A percentile compares a stretch with the other conserved stretches of the same genome.
Evolutionary conservation across 2,888 invertebrate genomes (phyloP).

Genomic region (Microchrysa polita): DNA sequence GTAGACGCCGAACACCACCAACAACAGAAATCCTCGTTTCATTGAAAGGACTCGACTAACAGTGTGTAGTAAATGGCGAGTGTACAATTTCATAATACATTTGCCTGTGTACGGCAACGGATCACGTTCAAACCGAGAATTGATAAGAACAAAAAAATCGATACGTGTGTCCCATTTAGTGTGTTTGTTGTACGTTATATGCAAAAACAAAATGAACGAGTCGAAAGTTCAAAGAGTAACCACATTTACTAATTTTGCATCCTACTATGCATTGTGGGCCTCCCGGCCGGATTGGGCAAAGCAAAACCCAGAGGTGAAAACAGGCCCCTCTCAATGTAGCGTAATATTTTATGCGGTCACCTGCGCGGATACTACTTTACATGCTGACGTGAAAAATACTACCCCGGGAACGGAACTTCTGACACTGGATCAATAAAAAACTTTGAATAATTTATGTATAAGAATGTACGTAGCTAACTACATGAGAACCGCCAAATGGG

Average conservation of each 20-base stretch:
- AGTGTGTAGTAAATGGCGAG: conserved; percentile 14
- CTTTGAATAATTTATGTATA: conserved; percentile 50
- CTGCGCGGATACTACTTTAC: conserved; percentile 39
- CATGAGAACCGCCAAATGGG: conserved; percentile 36
- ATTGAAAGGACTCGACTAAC: not conserved
- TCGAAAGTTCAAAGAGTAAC: conserved; percentile 32
- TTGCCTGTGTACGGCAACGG: not conserved
- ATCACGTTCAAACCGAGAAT: conserved; percentile 12
- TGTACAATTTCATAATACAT: not conserved
- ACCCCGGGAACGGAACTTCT: conserved; percentile 34
- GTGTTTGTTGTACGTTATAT: too few relatives aligned
- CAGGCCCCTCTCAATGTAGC: conserved; percentile 24
- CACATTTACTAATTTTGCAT: conserved; percentile 37
- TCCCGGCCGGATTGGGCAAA: too few relatives aligned
- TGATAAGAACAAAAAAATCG: conserved; percentile 28
- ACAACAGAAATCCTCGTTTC: not conserved
- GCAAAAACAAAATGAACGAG: conserved; percentile 13
- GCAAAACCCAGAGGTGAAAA: conserved; percentile 22
- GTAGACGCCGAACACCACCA: too few relatives aligned
- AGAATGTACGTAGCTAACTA: conserved; percentile 48
- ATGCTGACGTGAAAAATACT: conserved; percentile 36
- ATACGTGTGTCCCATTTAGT: conserved; percentile 22
- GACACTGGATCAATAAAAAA: conserved; percentile 49
- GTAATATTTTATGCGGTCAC: conserved; percentile 45
- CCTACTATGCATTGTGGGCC: conserved; percentile 17